Evolutionary conservation across 2,113 vertebrate species (phyloP), one percentile per base, ranked within the genome.

Genomic region (Peucedramus taeniatus): DNA sequence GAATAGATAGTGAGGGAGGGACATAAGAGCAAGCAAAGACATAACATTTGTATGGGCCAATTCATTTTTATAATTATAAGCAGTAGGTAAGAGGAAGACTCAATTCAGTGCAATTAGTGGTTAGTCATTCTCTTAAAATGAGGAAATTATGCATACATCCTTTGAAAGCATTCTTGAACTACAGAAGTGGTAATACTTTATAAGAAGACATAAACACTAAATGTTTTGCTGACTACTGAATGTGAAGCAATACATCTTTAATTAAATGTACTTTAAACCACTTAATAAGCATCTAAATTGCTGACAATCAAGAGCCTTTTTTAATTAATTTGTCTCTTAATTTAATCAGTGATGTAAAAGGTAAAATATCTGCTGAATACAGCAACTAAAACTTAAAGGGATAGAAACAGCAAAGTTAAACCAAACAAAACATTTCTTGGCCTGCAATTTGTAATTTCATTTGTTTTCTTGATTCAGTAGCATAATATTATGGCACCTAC

Each of bases 291-390:
- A 47, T 72, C 66, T 8, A 69, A 88, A 90, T 74, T 90, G 54
- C 63, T 83, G 94, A 70, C 63, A 83, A 45, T 92, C 63, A 89
- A 90, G 75, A 83, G n/a, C 30, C 71, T 21, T 7, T 61, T 92
- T 81, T 44, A 90, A 79, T 85, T 79, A 94, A 85, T 92, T 86
- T 86, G 15, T 54, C 63, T 93, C 54, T 93, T 93, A 91, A 93
- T 93, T 68, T 87, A 80, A 65, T 94, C 26, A 76, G 56, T 93
- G 61, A 69, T 75, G 24, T 87, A 68, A 91, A 94, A 71, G 51
- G 51, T 82, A 50, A 89, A 87, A 47, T 90, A 91, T 47, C 65
- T 95, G 84, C 77, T 96, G 87, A 78, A 44, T 66, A 66, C 0
- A 3, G 39, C 69, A 87, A 81, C 28, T 93, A 45, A 87, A 86